Conservation (phyloP, 1,140 invertebrate species). For the Drosophila punjabiensis region DNA sequence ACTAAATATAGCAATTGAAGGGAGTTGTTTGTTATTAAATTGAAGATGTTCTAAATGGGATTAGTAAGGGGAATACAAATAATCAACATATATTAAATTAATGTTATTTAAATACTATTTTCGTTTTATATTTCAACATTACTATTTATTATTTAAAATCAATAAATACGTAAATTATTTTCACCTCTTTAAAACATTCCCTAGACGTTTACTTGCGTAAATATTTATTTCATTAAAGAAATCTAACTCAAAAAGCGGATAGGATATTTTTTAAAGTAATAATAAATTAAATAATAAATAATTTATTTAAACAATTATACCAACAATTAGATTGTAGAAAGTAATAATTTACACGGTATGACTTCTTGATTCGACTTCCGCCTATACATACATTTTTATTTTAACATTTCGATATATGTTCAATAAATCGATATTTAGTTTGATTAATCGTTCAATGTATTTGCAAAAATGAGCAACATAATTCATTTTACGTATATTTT, state of each 20-base stretch:
- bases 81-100: neutral
- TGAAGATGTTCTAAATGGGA: neutral
- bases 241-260: neutral
- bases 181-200: neutral
- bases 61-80: neutral
- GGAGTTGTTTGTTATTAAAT: neutral
- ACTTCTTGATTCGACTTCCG: no score
- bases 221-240: neutral
- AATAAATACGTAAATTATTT: neutral
- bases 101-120: neutral
- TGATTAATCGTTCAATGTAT: neutral
- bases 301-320: neutral
- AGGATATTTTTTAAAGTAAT: neutral
- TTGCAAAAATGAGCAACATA: neutral
- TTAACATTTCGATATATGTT: no score
- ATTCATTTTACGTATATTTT: neutral
- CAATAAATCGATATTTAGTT: neutral
- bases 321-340: neutral
- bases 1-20: neutral
- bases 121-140: neutral
- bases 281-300: neutral
- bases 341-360: neutral
- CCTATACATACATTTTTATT: no score
- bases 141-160: neutral
- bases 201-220: neutral